Base-by-base conservation (phyloP, 2,888 invertebrate species). In the Leucozona laternaria region DNA sequence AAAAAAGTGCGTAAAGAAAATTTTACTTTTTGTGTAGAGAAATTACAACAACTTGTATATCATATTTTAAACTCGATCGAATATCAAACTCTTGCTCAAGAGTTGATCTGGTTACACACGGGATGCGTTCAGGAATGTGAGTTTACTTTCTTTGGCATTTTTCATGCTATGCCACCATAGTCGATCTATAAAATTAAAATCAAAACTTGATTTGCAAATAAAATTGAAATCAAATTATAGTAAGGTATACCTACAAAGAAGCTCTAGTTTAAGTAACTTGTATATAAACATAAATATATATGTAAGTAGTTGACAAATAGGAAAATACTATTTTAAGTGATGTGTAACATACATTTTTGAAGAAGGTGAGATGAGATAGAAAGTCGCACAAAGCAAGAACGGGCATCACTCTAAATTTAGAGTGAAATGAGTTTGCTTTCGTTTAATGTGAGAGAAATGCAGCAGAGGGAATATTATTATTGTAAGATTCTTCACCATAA, bases 351-450 rank as follows among this genome's bases (percentile, higher is more conserved):
- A n/a, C 13, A 57, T 72, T 31, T 31, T 31, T 31, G 53, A 64
- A 15, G 40, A 71, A 45, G 71, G 80, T 66, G 71, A 80, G 76
- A 76, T 77, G 80, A 76, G 79, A 77, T 80, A 84, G 84, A 85
- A 85, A 85, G 84, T 85, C 76, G 48, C 45, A 60, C 53, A 22
- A 60, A n/a, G 40, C 40, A 50, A 80, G 70, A 58, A 53, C 17
- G 60, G 40, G 13, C 25, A 60, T 55, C 37, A 64, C 22, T 53
- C 80, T 72, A 72, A 72, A 80, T 66, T 76, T 66, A 76, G 76
- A 84, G 76, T 80, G 84, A 85, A 80, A 85, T 85, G 84, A 85
- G 76, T 85, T 85, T 85, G 60, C 71, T 85, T 85, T 85, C 80
- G 57, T 85, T 85, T 50, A 60, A 40, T 40, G 48, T 60, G 45